These are phyloP conservation scores for Eupithecia vulgata DNA, from an alignment of 2,888 invertebrate species.

Conservation along the genomic window DNA sequence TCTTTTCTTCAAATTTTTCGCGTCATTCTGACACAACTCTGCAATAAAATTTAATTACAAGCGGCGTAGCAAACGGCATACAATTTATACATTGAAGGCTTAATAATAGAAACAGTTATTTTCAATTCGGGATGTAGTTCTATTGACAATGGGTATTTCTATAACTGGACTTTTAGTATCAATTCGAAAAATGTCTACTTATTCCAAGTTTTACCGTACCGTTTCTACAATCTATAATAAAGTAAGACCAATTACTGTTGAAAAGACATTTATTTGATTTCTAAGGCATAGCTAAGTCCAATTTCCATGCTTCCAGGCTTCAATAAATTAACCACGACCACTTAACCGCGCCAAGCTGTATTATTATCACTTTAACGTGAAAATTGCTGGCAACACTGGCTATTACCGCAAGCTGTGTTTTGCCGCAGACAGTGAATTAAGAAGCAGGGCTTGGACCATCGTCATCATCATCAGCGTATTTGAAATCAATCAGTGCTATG, in stretches of 20 bases:
- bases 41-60: constrained; percentile 1
- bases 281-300: constrained; percentile 32
- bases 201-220: neutral
- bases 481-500: neutral
- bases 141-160: neutral
- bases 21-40: constrained; percentile 5
- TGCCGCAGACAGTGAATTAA: constrained; percentile 10
- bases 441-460: constrained; percentile 17
- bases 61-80: neutral
- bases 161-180: constrained; percentile 3
- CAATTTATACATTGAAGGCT: neutral
- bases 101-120: constrained; percentile 5
- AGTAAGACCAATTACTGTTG: constrained; percentile 32
- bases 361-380: constrained; percentile 44
- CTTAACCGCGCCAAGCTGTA: constrained; percentile 37
- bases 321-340: constrained; percentile 41
- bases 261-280: constrained; percentile 33
- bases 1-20: neutral
- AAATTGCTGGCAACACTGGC: constrained; percentile 41
- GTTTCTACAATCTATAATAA: constrained; percentile 20
- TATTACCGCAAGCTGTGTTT: constrained; percentile 36
- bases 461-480: neutral
- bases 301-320: constrained; percentile 36
- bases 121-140: neutral
- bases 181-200: neutral